phyloP scores from a whole-genome alignment of 2,888 invertebrate genomes.

The Eurois occulta region DNA sequence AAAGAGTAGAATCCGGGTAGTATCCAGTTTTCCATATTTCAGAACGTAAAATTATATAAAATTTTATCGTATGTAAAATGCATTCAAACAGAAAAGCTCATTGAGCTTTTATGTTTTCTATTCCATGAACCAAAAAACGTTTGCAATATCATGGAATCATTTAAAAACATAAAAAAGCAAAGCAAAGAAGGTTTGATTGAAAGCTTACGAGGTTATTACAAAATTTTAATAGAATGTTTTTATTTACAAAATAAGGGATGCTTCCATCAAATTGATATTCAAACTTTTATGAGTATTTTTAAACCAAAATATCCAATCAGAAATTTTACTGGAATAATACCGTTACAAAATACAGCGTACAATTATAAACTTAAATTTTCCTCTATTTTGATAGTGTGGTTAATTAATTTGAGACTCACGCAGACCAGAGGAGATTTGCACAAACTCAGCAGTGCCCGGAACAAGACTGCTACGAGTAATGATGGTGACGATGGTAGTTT shows the following conservation, averaged over 20 bases:
- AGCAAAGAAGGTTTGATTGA: background rate
- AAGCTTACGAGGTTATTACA: background rate
- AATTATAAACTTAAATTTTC: background rate
- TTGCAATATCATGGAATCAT: background rate
- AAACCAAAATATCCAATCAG: background rate
- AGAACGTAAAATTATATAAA: too few relatives aligned
- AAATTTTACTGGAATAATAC: background rate
- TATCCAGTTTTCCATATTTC: background rate
- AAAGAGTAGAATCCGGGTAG: background rate
- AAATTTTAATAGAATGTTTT: slow-evolving; percentile 5
- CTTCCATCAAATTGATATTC: background rate
- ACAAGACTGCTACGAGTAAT: background rate
- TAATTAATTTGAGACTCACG: background rate
- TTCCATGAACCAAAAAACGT: background rate
- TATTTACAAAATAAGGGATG: background rate
- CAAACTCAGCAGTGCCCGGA: background rate
- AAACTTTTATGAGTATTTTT: background rate
- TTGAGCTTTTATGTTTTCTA: too few relatives aligned
- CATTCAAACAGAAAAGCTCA: too few relatives aligned
- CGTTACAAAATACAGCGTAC: background rate
- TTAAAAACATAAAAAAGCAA: slow-evolving; percentile 1
- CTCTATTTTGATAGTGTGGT: background rate
- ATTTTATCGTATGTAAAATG: background rate
- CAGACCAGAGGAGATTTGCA: background rate
- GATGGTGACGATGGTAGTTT: background rate